A percentile compares a stretch with the other conserved stretches of the same genome.
phyloP scores from a whole-genome alignment of 2,888 invertebrate genomes.

The Luperina testacea region DNA sequence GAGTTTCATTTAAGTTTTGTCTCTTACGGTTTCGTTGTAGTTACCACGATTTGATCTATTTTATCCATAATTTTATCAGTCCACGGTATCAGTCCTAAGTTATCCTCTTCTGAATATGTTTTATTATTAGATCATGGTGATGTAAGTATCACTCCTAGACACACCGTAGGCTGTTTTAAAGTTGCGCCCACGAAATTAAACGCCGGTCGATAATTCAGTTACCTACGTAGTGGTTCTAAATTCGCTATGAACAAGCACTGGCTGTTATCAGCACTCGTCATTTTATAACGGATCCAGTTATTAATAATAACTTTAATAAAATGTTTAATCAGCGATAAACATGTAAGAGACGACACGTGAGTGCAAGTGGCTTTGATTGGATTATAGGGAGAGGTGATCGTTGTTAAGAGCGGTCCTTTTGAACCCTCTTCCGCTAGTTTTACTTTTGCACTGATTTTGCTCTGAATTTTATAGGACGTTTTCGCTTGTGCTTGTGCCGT shows the following conservation, averaged over 20 bases:
- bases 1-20: background rate
- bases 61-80: background rate
- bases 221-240: background rate
- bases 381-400: slow-evolving; percentile 31
- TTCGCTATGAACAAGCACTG: background rate
- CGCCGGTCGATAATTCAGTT: background rate
- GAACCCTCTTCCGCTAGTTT: slow-evolving; percentile 9
- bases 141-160: background rate
- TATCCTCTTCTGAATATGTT: background rate
- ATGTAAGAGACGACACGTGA: slow-evolving; percentile 15
- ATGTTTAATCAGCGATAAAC: no score
- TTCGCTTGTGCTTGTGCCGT: background rate
- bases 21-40: background rate
- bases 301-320: no score
- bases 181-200: background rate
- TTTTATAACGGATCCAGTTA: background rate
- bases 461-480: background rate
- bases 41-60: background rate
- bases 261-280: background rate
- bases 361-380: slow-evolving; percentile 34
- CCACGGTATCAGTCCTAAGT: background rate
- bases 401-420: slow-evolving; percentile 19
- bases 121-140: background rate
- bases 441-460: background rate
- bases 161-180: background rate